These are phyloP conservation scores for Abrostola triplasia DNA, from an alignment of 2,888 invertebrate species.

Conservation along the genomic window DNA sequence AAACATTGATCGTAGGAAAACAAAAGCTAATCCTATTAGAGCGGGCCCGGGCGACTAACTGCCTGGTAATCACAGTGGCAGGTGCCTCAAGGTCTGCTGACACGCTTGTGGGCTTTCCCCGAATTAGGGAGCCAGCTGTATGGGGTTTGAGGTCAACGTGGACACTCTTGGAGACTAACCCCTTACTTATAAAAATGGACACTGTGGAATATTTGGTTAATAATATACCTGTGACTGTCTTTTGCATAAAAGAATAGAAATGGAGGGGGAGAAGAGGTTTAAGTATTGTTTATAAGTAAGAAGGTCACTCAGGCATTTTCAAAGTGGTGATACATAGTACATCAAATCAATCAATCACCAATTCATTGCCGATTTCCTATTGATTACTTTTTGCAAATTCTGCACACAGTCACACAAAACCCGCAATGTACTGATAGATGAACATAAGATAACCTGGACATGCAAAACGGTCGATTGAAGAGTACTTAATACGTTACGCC, in stretches of 20 bases:
- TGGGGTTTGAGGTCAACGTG: conserved; percentile 10
- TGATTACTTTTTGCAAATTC: not conserved
- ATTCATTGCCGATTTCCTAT: not conserved
- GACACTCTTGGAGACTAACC: conserved; percentile 6
- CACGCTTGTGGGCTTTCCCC: conserved; percentile 59
- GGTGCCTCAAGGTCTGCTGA: conserved; percentile 45
- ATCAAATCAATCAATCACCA: too few species aligned
- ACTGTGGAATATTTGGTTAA: too few species aligned
- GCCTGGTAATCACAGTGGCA: conserved; percentile 41
- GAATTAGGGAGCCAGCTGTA: conserved; percentile 32
- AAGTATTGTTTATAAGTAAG: too few species aligned
- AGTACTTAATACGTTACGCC: conserved; percentile 68
- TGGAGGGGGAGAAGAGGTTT: too few species aligned
- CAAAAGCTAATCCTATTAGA: conserved; percentile 52
- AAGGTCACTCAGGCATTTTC: too few species aligned
- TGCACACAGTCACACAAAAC: not conserved
- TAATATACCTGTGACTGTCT: too few species aligned
- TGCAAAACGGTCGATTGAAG: conserved; percentile 58
- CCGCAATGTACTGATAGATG: conserved; percentile 22
- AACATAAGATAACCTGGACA: conserved; percentile 23
- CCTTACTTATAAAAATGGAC: too few species aligned
- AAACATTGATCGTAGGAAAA: conserved; percentile 25
- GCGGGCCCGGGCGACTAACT: conserved; percentile 31
- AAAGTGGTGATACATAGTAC: too few species aligned
- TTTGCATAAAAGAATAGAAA: too few species aligned